Evolutionary conservation across 2,888 invertebrate species (phyloP).

Genomic region (Eudasyphora cyanicolor): DNA sequence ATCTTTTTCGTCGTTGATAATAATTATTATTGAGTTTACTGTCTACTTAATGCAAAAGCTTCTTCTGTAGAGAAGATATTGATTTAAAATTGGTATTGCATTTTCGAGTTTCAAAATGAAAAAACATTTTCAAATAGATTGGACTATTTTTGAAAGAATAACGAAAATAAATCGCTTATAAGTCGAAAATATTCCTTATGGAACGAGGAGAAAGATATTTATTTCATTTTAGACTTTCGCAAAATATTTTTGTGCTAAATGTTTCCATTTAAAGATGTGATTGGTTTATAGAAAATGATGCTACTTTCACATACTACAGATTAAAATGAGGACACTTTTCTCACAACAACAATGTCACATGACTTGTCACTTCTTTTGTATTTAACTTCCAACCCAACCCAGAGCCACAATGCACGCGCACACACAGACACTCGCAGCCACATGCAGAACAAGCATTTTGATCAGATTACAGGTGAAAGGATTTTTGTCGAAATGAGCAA

Average conservation of each 20-base stretch:
- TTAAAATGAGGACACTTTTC: background rate
- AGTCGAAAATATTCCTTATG: too few species aligned
- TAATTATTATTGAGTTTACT: conserved; percentile 61
- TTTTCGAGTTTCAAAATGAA: conserved; percentile 16
- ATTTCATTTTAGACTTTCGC: too few species aligned
- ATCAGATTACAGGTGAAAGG: conserved; percentile 63
- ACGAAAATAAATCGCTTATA: too few species aligned
- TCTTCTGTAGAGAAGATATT: conserved; percentile 55
- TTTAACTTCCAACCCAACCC: background rate
- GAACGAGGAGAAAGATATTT: too few species aligned
- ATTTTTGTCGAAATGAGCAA: conserved; percentile 24
- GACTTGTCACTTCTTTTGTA: background rate
- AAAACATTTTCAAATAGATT: conserved; percentile 54
- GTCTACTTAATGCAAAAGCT: conserved; percentile 49
- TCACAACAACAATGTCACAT: conserved; percentile 19
- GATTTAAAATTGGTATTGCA: conserved; percentile 57
- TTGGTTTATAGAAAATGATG: background rate
- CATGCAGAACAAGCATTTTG: conserved; percentile 20
- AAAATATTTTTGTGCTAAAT: background rate
- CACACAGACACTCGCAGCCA: background rate
- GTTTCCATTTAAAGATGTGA: background rate
- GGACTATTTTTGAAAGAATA: too few species aligned
- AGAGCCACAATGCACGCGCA: background rate
- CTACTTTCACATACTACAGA: conserved; percentile 12
- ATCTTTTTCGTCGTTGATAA: conserved; percentile 44